phyloP scores from a whole-genome alignment of 2,888 invertebrate species.

The Diplazon laetatorius region DNA sequence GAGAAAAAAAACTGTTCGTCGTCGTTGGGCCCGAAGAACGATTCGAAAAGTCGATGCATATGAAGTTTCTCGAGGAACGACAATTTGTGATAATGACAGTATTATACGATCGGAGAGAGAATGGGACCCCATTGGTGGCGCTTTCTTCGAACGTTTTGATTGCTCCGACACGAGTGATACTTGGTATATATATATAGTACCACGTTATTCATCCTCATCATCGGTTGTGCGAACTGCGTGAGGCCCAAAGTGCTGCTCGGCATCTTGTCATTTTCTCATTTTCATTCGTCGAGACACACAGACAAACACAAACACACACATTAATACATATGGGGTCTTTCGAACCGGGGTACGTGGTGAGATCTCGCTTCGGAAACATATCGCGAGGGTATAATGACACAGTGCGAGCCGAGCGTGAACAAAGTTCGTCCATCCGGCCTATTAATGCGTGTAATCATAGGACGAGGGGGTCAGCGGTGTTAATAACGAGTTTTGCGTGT shows the following conservation, averaged over 20 bases:
- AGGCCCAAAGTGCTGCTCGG: slow-evolving; percentile 46
- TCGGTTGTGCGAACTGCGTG: slow-evolving; percentile 58
- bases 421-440: slow-evolving; percentile 79
- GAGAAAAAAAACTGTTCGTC: too few species aligned
- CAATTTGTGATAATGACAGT: slow-evolving; percentile 62
- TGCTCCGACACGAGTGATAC: slow-evolving; percentile 29
- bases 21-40: too few species aligned
- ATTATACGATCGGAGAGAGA: slow-evolving; percentile 20
- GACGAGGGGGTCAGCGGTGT: slow-evolving; percentile 79
- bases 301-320: too few species aligned
- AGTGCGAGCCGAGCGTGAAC: slow-evolving; percentile 75
- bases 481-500: slow-evolving; percentile 82
- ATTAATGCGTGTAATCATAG: slow-evolving; percentile 82
- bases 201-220: too few species aligned
- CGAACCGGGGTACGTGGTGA: too few species aligned
- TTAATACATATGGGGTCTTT: slow-evolving; percentile 10
- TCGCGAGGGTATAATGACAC: slow-evolving; percentile 74
- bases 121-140: slow-evolving; percentile 43
- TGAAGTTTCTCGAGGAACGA: slow-evolving; percentile 51
- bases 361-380: slow-evolving; percentile 30
- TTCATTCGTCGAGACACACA: slow-evolving; percentile 33
- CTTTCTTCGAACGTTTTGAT: slow-evolving; percentile 61
- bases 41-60: too few species aligned
- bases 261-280: slow-evolving; percentile 57
- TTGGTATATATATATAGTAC: too few species aligned